Evolutionary conservation across 2,113 vertebrate genomes (phyloP).

Genomic region (Saguinus imperator): DNA sequence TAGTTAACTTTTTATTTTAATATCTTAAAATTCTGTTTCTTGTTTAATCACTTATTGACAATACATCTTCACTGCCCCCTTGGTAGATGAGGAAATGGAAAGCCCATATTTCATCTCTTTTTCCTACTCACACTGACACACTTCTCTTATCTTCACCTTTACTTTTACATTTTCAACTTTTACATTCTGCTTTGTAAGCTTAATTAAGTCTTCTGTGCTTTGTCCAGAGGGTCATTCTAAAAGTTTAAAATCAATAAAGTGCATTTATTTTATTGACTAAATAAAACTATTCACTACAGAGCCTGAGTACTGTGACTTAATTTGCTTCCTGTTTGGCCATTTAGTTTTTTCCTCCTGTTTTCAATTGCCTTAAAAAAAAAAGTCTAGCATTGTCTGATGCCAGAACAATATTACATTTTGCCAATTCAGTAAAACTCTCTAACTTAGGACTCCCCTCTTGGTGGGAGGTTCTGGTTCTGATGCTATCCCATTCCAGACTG

Average conservation of each 20-base stretch:
- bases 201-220: conserved; percentile 43
- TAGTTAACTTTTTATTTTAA: neutral
- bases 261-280: conserved; percentile 64
- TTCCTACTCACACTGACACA: rapidly evolving
- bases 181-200: neutral
- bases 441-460: neutral
- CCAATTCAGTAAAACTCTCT: neutral
- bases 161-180: neutral
- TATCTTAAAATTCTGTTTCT: neutral
- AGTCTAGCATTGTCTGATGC: neutral
- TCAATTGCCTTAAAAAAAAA: neutral
- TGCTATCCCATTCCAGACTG: neutral
- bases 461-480: neutral
- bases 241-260: conserved; percentile 61
- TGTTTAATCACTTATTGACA: neutral
- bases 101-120: neutral
- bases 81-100: neutral
- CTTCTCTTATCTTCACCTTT: neutral
- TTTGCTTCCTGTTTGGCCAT: neutral
- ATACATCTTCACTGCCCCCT: neutral
- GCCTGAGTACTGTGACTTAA: neutral
- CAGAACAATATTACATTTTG: neutral
- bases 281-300: neutral
- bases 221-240: conserved; percentile 33
- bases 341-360: neutral